Evolutionary conservation across 2,113 vertebrate species (phyloP).

Genomic region (Eulemur rufifrons): DNA sequence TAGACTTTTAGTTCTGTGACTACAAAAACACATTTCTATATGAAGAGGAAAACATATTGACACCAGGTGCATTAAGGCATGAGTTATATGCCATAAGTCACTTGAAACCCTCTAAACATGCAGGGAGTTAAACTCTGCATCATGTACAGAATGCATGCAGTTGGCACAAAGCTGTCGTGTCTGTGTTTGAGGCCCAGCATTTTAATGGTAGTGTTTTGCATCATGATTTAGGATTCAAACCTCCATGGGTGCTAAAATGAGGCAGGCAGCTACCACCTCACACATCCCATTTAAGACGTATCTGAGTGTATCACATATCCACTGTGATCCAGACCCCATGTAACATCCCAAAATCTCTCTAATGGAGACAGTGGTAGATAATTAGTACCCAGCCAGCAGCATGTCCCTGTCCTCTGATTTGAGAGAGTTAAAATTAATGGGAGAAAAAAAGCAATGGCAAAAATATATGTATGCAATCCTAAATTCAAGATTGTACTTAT

Average conservation of each 20-base stretch:
- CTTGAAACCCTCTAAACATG: background rate
- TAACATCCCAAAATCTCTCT: conserved; percentile 23
- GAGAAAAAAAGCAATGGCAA: background rate
- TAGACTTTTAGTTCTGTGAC: background rate
- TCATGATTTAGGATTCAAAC: background rate
- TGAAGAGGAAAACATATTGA: background rate
- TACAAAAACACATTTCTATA: no score
- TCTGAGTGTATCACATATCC: background rate
- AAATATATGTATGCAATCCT: background rate
- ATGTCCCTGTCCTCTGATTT: conserved; percentile 43
- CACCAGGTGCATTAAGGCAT: background rate
- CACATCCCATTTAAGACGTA: background rate
- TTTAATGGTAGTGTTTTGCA: no score
- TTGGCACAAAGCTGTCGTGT: fast-evolving
- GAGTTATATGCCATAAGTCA: fast-evolving
- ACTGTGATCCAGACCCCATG: background rate
- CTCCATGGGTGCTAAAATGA: background rate
- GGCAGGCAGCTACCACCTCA: background rate
- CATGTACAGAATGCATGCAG: fast-evolving
- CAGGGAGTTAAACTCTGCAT: no score
- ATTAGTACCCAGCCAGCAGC: conserved; percentile 71
- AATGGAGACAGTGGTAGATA: conserved; percentile 58
- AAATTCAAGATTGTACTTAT: conserved; percentile 1
- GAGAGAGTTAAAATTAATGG: background rate
- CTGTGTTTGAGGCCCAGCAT: background rate